These are phyloP conservation scores for Scaptomyza graminum DNA, from an alignment of 1,140 invertebrate genomes.

Conservation along the genomic window DNA sequence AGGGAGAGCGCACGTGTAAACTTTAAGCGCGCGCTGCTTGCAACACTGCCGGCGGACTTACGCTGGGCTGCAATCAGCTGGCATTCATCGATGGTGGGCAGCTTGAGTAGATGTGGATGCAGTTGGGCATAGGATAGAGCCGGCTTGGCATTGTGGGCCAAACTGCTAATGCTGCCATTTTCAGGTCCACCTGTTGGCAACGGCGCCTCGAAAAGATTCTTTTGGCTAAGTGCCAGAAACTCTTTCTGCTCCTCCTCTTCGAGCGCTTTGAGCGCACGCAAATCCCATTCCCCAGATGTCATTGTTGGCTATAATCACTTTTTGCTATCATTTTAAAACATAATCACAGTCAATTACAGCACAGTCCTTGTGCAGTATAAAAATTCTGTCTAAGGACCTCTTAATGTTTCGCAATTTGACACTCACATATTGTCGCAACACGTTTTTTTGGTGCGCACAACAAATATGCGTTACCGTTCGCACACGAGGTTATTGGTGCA, in stretches of 20 bases:
- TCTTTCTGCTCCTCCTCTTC: conserved; percentile 80
- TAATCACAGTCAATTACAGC: conserved; percentile 26
- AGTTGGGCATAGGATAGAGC: conserved; percentile 65
- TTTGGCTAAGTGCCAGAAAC: conserved; percentile 75
- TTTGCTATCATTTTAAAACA: conserved; percentile 13
- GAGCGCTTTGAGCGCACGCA: conserved; percentile 79
- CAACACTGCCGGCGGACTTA: conserved; percentile 33
- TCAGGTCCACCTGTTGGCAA: conserved; percentile 51
- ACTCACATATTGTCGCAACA: conserved; percentile 21
- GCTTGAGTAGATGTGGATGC: conserved; percentile 73
- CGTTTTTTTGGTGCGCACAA: background rate
- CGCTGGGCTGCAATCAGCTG: conserved; percentile 67
- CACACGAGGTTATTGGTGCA: conserved; percentile 59
- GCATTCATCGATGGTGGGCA: conserved; percentile 77
- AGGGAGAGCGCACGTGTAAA: conserved; percentile 74
- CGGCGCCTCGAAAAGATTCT: conserved; percentile 64
- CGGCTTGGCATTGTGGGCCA: conserved; percentile 27
- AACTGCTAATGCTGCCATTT: conserved; percentile 1
- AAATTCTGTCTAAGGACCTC: conserved; percentile 3
- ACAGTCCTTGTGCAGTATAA: background rate
- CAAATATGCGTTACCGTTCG: conserved; percentile 47
- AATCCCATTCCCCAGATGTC: conserved; percentile 82
- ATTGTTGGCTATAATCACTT: conserved; percentile 36
- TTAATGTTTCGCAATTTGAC: conserved; percentile 32
- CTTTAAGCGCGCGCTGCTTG: conserved; percentile 54